phyloP scores from a whole-genome alignment of 1,140 invertebrate genomes.

The Apocrypta bakeri region DNA sequence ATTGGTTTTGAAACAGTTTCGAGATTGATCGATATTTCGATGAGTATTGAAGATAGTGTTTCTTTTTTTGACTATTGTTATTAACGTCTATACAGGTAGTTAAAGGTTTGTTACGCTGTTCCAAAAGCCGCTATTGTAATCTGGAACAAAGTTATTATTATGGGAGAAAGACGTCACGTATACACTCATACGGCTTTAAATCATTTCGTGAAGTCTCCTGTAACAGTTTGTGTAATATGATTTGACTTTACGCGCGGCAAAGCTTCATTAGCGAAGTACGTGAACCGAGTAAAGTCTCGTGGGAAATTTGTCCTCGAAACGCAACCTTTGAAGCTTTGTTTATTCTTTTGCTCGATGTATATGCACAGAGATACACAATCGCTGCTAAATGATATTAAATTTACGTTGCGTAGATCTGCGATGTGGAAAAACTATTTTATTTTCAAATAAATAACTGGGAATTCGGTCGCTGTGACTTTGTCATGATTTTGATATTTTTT shows the following conservation, averaged over 20 bases:
- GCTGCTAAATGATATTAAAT: too few relatives aligned
- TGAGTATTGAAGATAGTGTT: too few relatives aligned
- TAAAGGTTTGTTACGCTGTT: too few relatives aligned
- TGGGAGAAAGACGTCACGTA: neutral
- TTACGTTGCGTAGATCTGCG: too few relatives aligned
- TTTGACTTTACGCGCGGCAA: neutral
- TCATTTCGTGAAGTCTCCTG: neutral
- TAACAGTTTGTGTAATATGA: slow-evolving; percentile 2
- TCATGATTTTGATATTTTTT: too few relatives aligned
- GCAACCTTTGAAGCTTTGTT: neutral
- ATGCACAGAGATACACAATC: neutral
- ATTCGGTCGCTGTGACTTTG: too few relatives aligned
- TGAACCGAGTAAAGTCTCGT: neutral
- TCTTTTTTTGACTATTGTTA: neutral
- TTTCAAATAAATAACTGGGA: too few relatives aligned
- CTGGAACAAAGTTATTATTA: neutral
- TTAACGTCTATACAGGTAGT: too few relatives aligned
- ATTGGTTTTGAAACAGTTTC: too few relatives aligned
- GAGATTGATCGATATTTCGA: too few relatives aligned
- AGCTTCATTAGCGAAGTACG: neutral
- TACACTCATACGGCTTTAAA: neutral
- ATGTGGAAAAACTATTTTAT: too few relatives aligned
- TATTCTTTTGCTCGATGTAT: neutral
- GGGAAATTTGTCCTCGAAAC: neutral
- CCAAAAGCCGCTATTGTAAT: neutral